phyloP scores from a whole-genome alignment of 2,888 invertebrate genomes.

The Stenodera caucasica region DNA sequence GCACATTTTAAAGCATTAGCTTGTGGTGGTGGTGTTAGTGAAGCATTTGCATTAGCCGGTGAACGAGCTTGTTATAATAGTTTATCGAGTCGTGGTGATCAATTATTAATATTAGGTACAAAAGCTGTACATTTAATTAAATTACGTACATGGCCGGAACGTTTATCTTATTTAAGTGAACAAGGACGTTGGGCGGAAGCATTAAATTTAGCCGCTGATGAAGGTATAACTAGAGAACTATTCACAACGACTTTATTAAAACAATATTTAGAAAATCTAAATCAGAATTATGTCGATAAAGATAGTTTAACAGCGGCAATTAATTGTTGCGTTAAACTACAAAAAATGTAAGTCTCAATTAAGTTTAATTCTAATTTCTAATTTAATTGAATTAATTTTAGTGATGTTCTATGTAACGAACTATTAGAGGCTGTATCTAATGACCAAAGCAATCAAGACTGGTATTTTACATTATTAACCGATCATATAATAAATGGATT shows the following conservation, averaged over 20 bases:
- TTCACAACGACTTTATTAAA: constrained; percentile 45
- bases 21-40: constrained; percentile 91
- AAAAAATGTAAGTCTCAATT: constrained; percentile 57
- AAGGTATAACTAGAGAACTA: constrained; percentile 53
- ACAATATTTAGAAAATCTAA: constrained; percentile 57
- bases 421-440: constrained; percentile 64
- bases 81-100: constrained; percentile 67
- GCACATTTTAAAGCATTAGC: constrained; percentile 89
- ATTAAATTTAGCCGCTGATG: constrained; percentile 60
- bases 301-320: constrained; percentile 57
- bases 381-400: constrained; percentile 42
- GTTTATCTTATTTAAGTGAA: constrained; percentile 65
- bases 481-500: constrained; percentile 69
- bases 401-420: constrained; percentile 63
- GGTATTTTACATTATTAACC: constrained; percentile 70
- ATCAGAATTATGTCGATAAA: constrained; percentile 50
- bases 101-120: constrained; percentile 71
- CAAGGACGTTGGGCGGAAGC: constrained; percentile 63
- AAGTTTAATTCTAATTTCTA: not conserved
- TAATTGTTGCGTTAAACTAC: constrained; percentile 56
- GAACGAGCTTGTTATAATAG: constrained; percentile 78
- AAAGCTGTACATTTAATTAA: constrained; percentile 62
- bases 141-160: constrained; percentile 68
- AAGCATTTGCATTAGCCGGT: constrained; percentile 73
- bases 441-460: constrained; percentile 54